These are phyloP conservation scores for Drosophila melanocephala DNA, from an alignment of 2,888 invertebrate genomes.

Conservation along the genomic window DNA sequence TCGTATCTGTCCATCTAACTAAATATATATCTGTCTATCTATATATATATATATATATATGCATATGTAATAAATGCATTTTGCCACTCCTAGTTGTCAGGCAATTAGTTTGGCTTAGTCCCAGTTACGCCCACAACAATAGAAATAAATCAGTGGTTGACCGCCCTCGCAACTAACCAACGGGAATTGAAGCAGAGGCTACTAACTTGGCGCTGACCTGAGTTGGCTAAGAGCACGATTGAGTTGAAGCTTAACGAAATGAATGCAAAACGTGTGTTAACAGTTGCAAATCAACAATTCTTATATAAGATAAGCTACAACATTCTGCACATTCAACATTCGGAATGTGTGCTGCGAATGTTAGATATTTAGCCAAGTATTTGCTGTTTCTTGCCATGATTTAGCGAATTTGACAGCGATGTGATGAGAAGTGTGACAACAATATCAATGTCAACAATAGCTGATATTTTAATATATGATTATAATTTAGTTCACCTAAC, in stretches of 20 bases:
- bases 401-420: not conserved
- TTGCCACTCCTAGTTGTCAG: not conserved
- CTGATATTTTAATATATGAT: not conserved
- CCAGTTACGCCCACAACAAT: slow-evolving; percentile 29
- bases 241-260: not conserved
- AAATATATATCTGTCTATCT: not conserved
- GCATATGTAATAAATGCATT: not conserved
- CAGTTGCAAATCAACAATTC: not conserved
- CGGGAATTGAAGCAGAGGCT: not conserved
- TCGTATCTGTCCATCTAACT: not conserved
- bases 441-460: not conserved
- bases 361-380: not conserved
- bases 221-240: not conserved
- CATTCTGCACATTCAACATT: no score
- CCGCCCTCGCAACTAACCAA: not conserved
- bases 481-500: not conserved
- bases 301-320: no score
- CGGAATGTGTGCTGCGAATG: no score
- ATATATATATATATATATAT: not conserved
- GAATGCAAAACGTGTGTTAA: not conserved
- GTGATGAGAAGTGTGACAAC: not conserved
- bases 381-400: not conserved
- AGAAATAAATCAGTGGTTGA: slow-evolving; percentile 6
- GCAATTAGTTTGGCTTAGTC: slow-evolving; percentile 34
- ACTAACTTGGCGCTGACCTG: not conserved